Conservation (phyloP, 1,140 invertebrate genomes). For the Galleria mellonella region DNA sequence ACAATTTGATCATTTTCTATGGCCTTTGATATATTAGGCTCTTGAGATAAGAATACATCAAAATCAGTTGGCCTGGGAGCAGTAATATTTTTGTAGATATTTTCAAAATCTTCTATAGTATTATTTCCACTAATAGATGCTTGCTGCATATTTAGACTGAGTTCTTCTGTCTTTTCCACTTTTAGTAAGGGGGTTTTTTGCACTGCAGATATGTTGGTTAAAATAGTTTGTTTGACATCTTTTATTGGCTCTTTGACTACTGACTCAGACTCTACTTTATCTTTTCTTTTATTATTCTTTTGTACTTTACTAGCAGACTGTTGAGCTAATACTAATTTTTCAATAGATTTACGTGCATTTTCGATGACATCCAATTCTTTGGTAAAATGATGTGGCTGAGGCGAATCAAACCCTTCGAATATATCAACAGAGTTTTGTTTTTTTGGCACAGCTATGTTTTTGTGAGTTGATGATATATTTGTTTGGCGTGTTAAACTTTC, state of each 20-base stretch:
- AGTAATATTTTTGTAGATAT: conserved; percentile 48
- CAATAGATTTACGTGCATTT: conserved; percentile 20
- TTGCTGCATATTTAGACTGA: background rate
- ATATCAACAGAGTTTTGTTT: conserved; percentile 45
- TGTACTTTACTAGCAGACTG: conserved; percentile 1
- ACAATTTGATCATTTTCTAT: conserved; percentile 1
- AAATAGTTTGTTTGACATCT: background rate
- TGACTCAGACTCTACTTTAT: conserved; percentile 11
- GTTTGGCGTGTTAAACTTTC: conserved; percentile 32
- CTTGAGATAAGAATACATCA: conserved; percentile 35
- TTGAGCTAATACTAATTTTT: conserved; percentile 16
- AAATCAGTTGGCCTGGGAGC: conserved; percentile 45
- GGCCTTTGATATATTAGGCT: conserved; percentile 10
- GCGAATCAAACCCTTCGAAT: conserved; percentile 44
- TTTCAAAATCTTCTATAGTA: conserved; percentile 52
- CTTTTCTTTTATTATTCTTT: conserved; percentile 4
- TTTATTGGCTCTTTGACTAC: conserved; percentile 4
- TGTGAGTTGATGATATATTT: conserved; percentile 14
- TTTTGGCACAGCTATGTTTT: conserved; percentile 18
- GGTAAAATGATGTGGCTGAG: conserved; percentile 9
- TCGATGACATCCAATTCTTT: conserved; percentile 16
- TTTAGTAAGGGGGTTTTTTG: background rate
- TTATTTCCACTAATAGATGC: conserved; percentile 24
- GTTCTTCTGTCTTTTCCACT: background rate
- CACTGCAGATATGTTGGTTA: background rate